Percentiles rank a stretch among this genome's conserved stretches.
Evolutionary conservation across 2,113 vertebrate genomes (phyloP).

Genomic region (Guaruba guarouba): DNA sequence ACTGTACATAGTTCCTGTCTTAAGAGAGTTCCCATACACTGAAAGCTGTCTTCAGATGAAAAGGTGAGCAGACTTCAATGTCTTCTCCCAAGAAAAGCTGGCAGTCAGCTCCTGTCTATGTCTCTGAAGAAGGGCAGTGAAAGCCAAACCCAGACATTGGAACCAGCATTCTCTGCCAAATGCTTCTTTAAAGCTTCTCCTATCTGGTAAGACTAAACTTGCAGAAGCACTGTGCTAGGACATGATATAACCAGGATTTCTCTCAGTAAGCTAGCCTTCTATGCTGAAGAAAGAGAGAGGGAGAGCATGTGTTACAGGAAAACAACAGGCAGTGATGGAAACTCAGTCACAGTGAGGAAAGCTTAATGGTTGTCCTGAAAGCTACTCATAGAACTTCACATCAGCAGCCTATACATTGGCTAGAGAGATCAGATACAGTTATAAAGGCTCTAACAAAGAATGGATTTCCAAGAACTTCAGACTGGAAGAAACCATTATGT

Average conservation of each 20-base stretch:
- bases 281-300: background rate
- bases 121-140: background rate
- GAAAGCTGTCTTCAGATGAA: background rate
- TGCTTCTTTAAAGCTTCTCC: background rate
- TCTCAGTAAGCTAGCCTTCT: background rate
- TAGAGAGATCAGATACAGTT: background rate
- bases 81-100: background rate
- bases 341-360: background rate
- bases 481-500: background rate
- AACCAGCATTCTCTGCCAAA: background rate
- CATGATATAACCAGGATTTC: background rate
- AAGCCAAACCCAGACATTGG: background rate
- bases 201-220: background rate
- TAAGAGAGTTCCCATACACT: background rate
- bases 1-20: background rate
- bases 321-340: background rate
- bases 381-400: background rate
- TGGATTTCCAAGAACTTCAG: background rate
- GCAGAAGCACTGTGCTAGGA: background rate
- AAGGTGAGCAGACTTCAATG: background rate
- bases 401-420: background rate
- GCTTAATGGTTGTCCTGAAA: background rate
- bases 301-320: background rate
- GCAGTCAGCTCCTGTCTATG: background rate
- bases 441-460: background rate